Evolutionary conservation across 2,888 invertebrate species (phyloP), one percentile per base, ranked within the genome.

Genomic region (Bursaphelenchus okinawaensis): DNA sequence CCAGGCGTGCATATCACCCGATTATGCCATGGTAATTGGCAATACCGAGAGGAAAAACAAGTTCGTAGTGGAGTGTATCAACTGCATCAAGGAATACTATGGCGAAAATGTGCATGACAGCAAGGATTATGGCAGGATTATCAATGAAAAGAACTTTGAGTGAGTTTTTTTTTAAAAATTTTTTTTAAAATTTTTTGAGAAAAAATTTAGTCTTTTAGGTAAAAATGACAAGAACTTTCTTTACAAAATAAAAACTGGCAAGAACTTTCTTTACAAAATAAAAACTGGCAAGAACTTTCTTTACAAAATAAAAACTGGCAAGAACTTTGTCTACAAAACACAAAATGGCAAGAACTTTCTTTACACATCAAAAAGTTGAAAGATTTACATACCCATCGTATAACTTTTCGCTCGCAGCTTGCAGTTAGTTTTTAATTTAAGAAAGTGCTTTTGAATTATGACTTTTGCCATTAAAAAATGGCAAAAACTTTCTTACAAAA

Each of bases 1-100:
- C 0, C 95, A 98, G 85, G 94, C 93, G 0, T 96, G 96, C 84
- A 90, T 98, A 71, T 92, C 94, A 0, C 68, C 71, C 7, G 75
- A 75, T 59, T 75, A 75, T 64, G 62, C 71, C 4, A 52, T 76
- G n/a, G 52, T 67, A 23, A 57, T 65, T 29, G 58, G 56, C 7
- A 54, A 67, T 23, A 19, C 22, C 6, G 67, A 67, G 23, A 23
- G 28, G 16, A 31, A 31, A 23, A 31, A 22, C 7, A 28, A 27
- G 16, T 88, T 92, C 75, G 80, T 91, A 7, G 85, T 86, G 27
- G 87, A 87, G 62, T 88, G 89, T 2, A 89, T 88, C 81, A 87
- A 87, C 68, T 85, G 90, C 28, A 75, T 91, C 1, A 87, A 87
- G 62, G 89, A 91, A 77, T 93, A 90, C 88, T 94, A 90, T 79